Conservation (phyloP, 2,797 vertebrate genomes). For the Dipus sagitta region DNA sequence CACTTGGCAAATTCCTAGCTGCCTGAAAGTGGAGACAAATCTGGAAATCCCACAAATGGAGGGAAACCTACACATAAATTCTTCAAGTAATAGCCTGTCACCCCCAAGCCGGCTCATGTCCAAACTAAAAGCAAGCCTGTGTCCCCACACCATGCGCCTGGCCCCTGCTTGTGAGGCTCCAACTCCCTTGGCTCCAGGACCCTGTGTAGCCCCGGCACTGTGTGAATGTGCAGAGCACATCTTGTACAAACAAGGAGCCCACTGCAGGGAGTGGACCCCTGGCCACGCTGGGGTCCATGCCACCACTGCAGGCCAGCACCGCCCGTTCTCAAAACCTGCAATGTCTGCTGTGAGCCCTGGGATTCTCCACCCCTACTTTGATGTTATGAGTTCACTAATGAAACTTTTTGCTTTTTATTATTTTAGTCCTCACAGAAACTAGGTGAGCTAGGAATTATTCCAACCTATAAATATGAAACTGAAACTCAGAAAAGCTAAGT, state of each 20-base stretch:
- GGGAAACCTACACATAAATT: neutral
- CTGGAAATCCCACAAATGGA: slow-evolving; percentile 22
- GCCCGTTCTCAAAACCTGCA: neutral
- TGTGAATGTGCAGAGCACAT: neutral
- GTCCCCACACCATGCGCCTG: neutral
- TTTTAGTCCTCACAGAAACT: slow-evolving; percentile 53
- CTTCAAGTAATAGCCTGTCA: neutral
- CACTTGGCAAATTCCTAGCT: slow-evolving; percentile 35
- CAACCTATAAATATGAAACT: slow-evolving; percentile 45
- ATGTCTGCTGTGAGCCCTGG: neutral
- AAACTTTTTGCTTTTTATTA: neutral
- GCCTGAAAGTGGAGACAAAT: slow-evolving; percentile 50
- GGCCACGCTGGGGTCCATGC: accelerated
- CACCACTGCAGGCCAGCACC: neutral
- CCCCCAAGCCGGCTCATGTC: neutral
- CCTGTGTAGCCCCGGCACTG: neutral
- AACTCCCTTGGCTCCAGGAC: neutral
- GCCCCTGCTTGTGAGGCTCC: accelerated
- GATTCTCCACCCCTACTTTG: neutral
- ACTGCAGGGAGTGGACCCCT: neutral
- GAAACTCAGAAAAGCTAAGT: slow-evolving; percentile 41
- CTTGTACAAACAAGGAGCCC: accelerated
- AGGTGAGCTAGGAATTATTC: slow-evolving; percentile 44
- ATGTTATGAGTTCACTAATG: neutral
- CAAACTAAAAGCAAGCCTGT: neutral